These are phyloP conservation scores for Cercopithecus mona DNA, from an alignment of 2,113 vertebrate genomes.

Conservation along the genomic window DNA sequence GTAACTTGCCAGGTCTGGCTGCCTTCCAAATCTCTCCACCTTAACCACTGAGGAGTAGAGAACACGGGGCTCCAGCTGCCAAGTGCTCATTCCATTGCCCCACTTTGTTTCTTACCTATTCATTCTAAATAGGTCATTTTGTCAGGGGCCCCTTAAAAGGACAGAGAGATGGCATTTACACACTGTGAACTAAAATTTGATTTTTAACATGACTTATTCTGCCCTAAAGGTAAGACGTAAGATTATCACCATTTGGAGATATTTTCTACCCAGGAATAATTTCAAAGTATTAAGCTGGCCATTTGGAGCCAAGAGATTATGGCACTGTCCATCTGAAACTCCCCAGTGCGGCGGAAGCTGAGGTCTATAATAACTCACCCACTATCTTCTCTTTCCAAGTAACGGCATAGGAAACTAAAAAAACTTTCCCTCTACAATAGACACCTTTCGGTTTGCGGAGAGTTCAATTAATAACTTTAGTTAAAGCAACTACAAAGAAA, in stretches of 20 bases:
- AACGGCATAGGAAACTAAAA: not conserved
- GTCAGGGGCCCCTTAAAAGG: not conserved
- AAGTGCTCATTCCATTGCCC: not conserved
- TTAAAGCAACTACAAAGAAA: not conserved
- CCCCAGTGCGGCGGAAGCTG: not conserved
- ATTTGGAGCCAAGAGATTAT: not conserved
- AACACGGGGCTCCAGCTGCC: not conserved
- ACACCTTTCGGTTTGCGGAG: not conserved
- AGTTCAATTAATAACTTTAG: constrained; percentile 1
- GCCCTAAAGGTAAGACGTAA: not conserved
- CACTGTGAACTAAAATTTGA: not conserved
- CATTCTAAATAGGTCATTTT: not conserved
- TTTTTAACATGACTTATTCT: constrained; percentile 30
- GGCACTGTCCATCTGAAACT: not conserved
- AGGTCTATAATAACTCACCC: not conserved
- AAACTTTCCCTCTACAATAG: not conserved
- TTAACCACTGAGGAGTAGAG: not conserved
- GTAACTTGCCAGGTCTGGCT: not conserved
- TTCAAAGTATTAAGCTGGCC: not conserved
- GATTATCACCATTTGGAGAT: not conserved
- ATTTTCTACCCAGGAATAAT: not conserved
- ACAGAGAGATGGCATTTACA: not conserved
- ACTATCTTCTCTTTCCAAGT: constrained; percentile 7
- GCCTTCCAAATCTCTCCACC: not conserved
- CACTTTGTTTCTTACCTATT: not conserved